Percentiles rank a stretch among this genome's conserved stretches.
phyloP scores from a whole-genome alignment of 2,888 invertebrate species.

The Lithophane ornitopus region DNA sequence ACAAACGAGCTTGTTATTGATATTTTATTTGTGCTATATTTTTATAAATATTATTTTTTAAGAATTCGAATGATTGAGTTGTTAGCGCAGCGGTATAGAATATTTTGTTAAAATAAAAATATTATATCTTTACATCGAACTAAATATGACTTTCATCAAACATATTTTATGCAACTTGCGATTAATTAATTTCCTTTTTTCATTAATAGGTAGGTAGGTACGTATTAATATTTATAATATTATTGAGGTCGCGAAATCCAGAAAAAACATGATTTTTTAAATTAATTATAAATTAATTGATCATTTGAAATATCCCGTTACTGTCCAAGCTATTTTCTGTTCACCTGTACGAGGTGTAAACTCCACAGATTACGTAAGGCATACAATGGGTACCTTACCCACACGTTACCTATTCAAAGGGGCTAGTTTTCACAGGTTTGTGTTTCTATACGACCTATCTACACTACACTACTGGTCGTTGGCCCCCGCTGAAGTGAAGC shows the following conservation, averaged over 20 bases:
- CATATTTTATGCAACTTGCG: background rate
- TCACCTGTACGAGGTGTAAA: conserved; percentile 46
- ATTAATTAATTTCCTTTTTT: background rate
- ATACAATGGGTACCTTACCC: conserved; percentile 41
- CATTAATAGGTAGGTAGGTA: background rate
- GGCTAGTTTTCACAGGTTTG: conserved; percentile 22
- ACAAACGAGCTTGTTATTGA: conserved; percentile 87
- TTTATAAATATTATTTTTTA: conserved; percentile 47
- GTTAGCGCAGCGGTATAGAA: background rate
- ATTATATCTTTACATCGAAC: background rate
- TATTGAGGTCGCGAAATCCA: background rate
- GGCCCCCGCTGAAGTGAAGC: background rate
- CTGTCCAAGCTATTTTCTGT: conserved; percentile 16
- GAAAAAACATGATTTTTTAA: background rate
- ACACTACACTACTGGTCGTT: conserved; percentile 18
- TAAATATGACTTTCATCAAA: background rate
- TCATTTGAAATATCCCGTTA: background rate
- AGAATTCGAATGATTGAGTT: conserved; percentile 21
- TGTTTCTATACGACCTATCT: conserved; percentile 14
- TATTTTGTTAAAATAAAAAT: background rate
- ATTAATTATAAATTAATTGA: background rate
- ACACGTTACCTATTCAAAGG: background rate
- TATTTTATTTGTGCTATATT: conserved; percentile 77
- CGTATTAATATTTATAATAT: background rate
- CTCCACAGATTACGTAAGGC: conserved; percentile 28